phyloP scores from a whole-genome alignment of 2,888 invertebrate species.

The Apodemia duryi region DNA sequence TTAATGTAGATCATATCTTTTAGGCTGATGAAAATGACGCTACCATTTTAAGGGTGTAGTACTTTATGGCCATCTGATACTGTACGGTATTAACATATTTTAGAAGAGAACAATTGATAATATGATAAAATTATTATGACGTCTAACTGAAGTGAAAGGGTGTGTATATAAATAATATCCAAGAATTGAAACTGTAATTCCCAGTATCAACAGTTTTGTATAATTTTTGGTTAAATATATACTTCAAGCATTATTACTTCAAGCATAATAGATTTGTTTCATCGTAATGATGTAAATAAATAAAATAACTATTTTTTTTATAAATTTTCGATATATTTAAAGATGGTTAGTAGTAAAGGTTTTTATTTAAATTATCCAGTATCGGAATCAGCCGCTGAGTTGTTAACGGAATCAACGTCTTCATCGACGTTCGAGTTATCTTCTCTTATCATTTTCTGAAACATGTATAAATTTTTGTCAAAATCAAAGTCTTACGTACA shows the following conservation, averaged over 20 bases:
- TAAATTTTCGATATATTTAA: not conserved
- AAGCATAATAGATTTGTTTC: not conserved
- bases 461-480: too few relatives aligned
- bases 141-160: not conserved
- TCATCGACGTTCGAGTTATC: too few relatives aligned
- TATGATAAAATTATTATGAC: not conserved
- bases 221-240: too few relatives aligned
- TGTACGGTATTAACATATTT: not conserved
- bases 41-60: conserved; percentile 21
- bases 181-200: not conserved
- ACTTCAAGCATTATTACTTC: not conserved
- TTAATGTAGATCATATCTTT: conserved; percentile 30
- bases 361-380: not conserved
- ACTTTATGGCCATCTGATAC: conserved; percentile 25
- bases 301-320: not conserved
- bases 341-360: not conserved
- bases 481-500: too few relatives aligned
- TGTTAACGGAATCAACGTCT: too few relatives aligned
- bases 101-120: not conserved
- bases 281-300: not conserved
- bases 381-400: not conserved
- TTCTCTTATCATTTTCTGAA: too few relatives aligned
- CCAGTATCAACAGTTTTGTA: too few relatives aligned
- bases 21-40: conserved; percentile 28
- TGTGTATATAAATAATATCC: not conserved